A percentile compares a stretch with the other conserved stretches of the same genome.
Conservation (phyloP, 2,888 invertebrate genomes). For the Caenorhabditis plicata region DNA sequence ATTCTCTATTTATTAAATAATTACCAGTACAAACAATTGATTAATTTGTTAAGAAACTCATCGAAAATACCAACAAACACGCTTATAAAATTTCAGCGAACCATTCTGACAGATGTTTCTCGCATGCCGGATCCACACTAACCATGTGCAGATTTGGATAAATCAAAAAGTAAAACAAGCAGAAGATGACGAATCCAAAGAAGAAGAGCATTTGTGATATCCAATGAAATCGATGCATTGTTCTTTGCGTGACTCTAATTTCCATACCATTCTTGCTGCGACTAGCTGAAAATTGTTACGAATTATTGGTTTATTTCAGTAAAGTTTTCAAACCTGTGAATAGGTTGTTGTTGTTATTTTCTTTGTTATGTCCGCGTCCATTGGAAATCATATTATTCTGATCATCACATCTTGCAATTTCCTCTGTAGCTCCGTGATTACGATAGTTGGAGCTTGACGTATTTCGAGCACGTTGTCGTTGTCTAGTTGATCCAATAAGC, state of each 20-base stretch:
- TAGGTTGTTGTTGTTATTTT: background rate
- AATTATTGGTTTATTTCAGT: background rate
- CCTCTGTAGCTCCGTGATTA: conserved; percentile 6
- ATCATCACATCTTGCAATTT: background rate
- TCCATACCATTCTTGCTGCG: conserved; percentile 21
- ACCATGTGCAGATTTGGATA: conserved; percentile 60
- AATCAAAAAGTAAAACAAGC: conserved; percentile 63
- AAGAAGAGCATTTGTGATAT: conserved; percentile 65
- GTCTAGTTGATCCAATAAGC: conserved; percentile 25
- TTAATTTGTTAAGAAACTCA: too few species aligned
- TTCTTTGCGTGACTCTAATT: conserved; percentile 35
- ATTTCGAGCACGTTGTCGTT: conserved; percentile 18
- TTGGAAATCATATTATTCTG: background rate
- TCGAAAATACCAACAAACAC: too few species aligned
- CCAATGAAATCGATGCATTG: conserved; percentile 63
- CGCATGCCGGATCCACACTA: conserved; percentile 55
- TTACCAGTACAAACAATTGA: too few species aligned
- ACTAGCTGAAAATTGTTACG: conserved; percentile 4
- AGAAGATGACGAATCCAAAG: conserved; percentile 62
- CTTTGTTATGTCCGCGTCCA: background rate
- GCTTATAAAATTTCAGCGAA: conserved; percentile 47
- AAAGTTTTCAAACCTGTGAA: background rate
- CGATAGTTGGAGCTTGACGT: conserved; percentile 17
- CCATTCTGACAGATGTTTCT: conserved; percentile 53
- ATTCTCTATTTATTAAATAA: background rate